Percentiles rank a stretch among this genome's conserved stretches.
phyloP scores from a whole-genome alignment of 2,888 invertebrate genomes.

The Protonemura montana region DNA sequence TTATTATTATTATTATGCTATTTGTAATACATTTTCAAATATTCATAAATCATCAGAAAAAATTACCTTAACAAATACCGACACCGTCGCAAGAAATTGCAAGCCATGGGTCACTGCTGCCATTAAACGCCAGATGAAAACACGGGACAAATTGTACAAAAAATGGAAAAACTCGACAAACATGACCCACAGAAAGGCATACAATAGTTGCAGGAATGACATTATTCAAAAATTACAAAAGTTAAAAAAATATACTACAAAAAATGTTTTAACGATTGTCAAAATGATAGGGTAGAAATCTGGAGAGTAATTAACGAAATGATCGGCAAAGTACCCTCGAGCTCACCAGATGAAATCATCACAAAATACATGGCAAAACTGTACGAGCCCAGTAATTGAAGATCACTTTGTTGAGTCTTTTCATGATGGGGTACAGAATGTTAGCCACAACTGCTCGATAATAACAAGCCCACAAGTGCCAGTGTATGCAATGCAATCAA shows the following conservation, averaged over 20 bases:
- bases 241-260: constrained; percentile 23
- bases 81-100: background rate
- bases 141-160: background rate
- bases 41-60: background rate
- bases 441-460: background rate
- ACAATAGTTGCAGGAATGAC: background rate
- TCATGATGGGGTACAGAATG: background rate
- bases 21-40: background rate
- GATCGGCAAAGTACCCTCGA: background rate
- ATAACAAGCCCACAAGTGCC: background rate
- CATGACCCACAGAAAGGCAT: background rate
- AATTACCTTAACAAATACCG: background rate
- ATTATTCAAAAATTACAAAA: background rate
- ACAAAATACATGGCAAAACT: background rate
- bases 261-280: constrained; percentile 24
- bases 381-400: background rate
- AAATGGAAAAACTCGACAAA: background rate
- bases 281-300: background rate
- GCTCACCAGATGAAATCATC: background rate
- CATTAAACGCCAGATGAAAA: constrained; percentile 9
- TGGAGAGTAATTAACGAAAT: background rate
- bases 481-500: background rate
- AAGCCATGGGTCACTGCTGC: background rate
- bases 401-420: background rate
- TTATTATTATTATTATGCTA: background rate